These are phyloP conservation scores for Caretta caretta DNA, from an alignment of 2,113 vertebrate species.

Conservation along the genomic window DNA sequence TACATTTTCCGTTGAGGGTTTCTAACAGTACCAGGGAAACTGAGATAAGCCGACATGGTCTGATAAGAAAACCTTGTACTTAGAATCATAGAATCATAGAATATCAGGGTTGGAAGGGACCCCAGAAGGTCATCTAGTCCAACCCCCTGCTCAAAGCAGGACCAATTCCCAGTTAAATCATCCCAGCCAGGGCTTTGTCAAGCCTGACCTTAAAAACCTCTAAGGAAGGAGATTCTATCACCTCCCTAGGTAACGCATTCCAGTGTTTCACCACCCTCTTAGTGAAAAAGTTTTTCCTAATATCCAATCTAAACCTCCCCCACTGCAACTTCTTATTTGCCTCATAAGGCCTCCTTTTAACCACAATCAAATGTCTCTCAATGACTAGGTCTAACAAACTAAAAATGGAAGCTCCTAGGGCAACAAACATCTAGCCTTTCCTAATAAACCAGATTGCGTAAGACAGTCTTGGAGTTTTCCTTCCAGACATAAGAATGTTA, in stretches of 20 bases:
- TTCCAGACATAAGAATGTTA: slow-evolving; percentile 95
- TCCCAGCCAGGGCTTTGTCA: no score
- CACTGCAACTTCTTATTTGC: slow-evolving; percentile 96
- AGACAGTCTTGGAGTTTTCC: slow-evolving; percentile 89
- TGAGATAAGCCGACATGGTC: slow-evolving; percentile 92
- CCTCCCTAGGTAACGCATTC: no score
- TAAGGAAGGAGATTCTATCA: no score
- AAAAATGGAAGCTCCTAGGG: slow-evolving; percentile 92
- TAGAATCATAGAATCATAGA: no score
- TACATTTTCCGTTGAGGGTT: slow-evolving; percentile 96
- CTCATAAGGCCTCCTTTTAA: slow-evolving; percentile 96
- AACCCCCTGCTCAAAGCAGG: no score
- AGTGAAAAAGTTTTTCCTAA: no score
- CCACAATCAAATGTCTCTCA: slow-evolving; percentile 96
- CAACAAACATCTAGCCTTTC: slow-evolving; percentile 96
- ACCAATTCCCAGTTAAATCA: no score
- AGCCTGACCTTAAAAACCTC: no score
- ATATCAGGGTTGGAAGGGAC: no score
- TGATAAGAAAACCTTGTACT: slow-evolving; percentile 94
- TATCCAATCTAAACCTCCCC: no score
- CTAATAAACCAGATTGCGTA: slow-evolving; percentile 89
- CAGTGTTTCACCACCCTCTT: no score
- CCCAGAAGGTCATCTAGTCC: no score
- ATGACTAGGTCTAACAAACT: slow-evolving; percentile 95
- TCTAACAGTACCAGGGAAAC: slow-evolving; percentile 90